These are phyloP conservation scores for Helogale parvula DNA, from an alignment of 2,113 vertebrate genomes.

Conservation along the genomic window DNA sequence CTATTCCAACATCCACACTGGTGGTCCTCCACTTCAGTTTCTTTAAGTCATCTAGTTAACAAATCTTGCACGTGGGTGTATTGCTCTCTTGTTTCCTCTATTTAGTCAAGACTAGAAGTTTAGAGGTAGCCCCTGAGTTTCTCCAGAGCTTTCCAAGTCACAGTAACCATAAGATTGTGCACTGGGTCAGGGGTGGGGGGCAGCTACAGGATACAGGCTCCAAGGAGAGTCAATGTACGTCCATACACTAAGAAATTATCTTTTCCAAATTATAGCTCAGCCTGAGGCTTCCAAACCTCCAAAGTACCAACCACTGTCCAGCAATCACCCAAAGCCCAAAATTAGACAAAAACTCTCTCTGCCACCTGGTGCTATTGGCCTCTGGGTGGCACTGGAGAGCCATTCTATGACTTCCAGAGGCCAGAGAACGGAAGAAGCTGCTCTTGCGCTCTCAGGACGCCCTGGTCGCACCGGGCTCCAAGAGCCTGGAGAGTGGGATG, in stretches of 20 bases:
- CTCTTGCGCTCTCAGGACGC: not conserved
- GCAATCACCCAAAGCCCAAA: not conserved
- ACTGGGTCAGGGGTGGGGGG: not conserved
- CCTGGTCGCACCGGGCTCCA: not conserved
- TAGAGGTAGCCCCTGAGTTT: not conserved
- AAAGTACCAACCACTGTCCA: not conserved
- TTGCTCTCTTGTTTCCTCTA: not conserved
- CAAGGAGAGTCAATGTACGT: not conserved
- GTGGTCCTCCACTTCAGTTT: not conserved
- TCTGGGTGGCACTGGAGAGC: conserved; percentile 71
- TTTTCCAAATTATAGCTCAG: not conserved
- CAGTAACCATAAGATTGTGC: not conserved
- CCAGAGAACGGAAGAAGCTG: not conserved
- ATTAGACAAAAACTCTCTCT: not conserved
- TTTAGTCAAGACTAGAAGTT: not conserved
- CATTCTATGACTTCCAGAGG: not conserved
- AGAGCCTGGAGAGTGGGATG: not conserved
- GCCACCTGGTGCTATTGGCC: not conserved
- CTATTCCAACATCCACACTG: not conserved
- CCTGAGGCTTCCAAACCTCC: not conserved
- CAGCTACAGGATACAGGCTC: not conserved
- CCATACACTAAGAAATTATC: not conserved
- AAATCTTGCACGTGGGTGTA: not conserved
- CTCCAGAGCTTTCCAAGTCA: not conserved
- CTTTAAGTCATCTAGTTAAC: not conserved